phyloP scores from a whole-genome alignment of 1,140 invertebrate genomes.

The Drosophila kurseongensis region DNA sequence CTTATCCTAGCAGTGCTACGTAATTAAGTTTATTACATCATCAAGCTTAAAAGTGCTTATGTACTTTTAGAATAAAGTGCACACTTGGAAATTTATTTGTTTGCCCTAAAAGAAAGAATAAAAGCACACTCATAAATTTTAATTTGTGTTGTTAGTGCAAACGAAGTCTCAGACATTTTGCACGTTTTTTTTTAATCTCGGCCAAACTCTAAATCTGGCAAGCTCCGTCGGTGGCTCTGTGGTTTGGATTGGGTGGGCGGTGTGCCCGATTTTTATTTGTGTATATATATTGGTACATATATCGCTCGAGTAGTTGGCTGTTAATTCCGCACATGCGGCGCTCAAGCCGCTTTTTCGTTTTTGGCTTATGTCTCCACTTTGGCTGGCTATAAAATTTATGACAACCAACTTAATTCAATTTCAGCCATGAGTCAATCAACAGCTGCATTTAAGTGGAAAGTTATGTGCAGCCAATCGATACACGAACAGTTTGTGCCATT shows the following conservation, averaged over 20 bases:
- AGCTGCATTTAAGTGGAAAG: conserved; percentile 78
- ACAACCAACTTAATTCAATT: conserved; percentile 73
- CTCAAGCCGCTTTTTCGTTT: conserved; percentile 27
- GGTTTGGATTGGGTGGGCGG: conserved; percentile 25
- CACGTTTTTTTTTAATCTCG: conserved; percentile 26
- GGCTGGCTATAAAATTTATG: conserved; percentile 62
- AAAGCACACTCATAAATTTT: conserved; percentile 30
- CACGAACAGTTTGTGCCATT: conserved; percentile 10
- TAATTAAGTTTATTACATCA: conserved; percentile 3
- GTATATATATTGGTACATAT: conserved; percentile 5
- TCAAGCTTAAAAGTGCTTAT: conserved; percentile 9
- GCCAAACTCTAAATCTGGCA: conserved; percentile 21
- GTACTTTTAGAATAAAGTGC: conserved; percentile 23
- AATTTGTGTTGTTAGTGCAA: conserved; percentile 23
- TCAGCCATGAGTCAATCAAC: conserved; percentile 77
- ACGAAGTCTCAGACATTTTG: conserved; percentile 7
- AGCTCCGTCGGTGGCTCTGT: conserved; percentile 11
- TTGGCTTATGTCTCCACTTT: conserved; percentile 51
- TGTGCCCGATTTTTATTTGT: not conserved
- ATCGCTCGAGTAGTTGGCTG: conserved; percentile 26
- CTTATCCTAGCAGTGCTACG: not conserved
- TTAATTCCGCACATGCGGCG: conserved; percentile 52
- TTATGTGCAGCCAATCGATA: conserved; percentile 60
- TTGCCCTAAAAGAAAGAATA: not conserved
- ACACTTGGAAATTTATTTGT: conserved; percentile 26